phyloP scores from a whole-genome alignment of 2,888 invertebrate genomes.

The Orthonychiurus folsomi region DNA sequence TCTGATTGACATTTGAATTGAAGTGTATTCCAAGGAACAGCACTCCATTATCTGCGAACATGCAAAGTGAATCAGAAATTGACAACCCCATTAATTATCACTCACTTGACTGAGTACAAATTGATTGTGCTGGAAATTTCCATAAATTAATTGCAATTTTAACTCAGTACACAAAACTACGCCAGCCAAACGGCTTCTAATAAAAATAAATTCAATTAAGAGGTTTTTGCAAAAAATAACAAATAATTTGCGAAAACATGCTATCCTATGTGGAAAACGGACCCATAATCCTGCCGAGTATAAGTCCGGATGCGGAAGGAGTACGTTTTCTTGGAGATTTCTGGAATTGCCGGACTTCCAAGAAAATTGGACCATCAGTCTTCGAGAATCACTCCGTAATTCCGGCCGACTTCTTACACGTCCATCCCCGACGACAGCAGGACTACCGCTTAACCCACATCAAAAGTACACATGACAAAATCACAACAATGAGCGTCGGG shows the following conservation, averaged over 20 bases:
- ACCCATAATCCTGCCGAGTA: background rate
- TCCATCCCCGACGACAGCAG: background rate
- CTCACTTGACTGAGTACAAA: too few species aligned
- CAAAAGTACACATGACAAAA: background rate
- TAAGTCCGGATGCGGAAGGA: background rate
- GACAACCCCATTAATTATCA: too few species aligned
- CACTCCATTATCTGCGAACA: too few species aligned
- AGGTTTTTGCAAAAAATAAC: too few species aligned
- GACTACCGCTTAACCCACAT: background rate
- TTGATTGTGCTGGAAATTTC: too few species aligned
- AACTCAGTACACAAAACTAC: too few species aligned
- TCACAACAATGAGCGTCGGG: background rate
- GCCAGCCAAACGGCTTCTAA: too few species aligned
- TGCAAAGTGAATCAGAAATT: too few species aligned
- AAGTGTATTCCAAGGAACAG: too few species aligned
- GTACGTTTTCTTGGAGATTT: background rate
- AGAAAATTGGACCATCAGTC: background rate
- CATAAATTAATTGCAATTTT: too few species aligned
- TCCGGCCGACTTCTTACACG: background rate
- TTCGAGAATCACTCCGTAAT: background rate
- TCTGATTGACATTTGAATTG: too few species aligned
- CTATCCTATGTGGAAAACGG: background rate
- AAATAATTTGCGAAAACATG: background rate
- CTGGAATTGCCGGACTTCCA: background rate
- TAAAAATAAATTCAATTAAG: too few species aligned